A percentile compares a stretch with the other conserved stretches of the same genome.
These are phyloP conservation scores for Rhagophthalmus giganteus DNA, from an alignment of 2,888 invertebrate genomes.

Conservation along the genomic window DNA sequence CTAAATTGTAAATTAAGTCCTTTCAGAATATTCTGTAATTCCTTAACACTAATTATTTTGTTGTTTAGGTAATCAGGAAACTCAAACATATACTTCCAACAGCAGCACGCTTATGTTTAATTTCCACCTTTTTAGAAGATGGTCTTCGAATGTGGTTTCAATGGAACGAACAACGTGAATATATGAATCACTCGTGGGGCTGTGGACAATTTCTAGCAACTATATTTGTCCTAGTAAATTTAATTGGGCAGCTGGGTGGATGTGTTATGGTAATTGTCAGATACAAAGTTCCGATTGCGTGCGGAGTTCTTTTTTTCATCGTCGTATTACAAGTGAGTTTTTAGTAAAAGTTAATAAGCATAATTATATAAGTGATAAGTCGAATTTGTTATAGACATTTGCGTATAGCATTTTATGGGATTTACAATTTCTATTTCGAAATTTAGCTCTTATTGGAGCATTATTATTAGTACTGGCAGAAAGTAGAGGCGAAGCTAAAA, in stretches of 20 bases:
- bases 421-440: conserved; percentile 92
- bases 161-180: conserved; percentile 96
- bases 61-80: conserved; percentile 81
- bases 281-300: conserved; percentile 88
- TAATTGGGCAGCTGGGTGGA: conserved; percentile 94
- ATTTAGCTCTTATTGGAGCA: conserved; percentile 97
- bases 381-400: conserved; percentile 68
- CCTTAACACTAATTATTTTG: conserved; percentile 3
- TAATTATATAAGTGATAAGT: conserved; percentile 4
- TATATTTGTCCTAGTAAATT: conserved; percentile 92
- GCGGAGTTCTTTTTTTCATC: conserved; percentile 91
- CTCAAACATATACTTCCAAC: conserved; percentile 93
- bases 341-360: conserved; percentile 5
- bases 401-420: conserved; percentile 99
- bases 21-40: too few species aligned
- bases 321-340: conserved; percentile 86
- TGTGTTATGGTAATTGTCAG: conserved; percentile 95
- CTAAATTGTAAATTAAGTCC: too few species aligned
- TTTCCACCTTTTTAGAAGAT: conserved; percentile 98
- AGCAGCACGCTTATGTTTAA: conserved; percentile 92
- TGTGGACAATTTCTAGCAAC: conserved; percentile 94
- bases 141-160: conserved; percentile 99
- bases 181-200: conserved; percentile 97
- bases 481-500: conserved; percentile 88
- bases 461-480: conserved; percentile 95